These are phyloP conservation scores for Drosophila eugracilis DNA, from an alignment of 1,140 invertebrate genomes.

Conservation along the genomic window DNA sequence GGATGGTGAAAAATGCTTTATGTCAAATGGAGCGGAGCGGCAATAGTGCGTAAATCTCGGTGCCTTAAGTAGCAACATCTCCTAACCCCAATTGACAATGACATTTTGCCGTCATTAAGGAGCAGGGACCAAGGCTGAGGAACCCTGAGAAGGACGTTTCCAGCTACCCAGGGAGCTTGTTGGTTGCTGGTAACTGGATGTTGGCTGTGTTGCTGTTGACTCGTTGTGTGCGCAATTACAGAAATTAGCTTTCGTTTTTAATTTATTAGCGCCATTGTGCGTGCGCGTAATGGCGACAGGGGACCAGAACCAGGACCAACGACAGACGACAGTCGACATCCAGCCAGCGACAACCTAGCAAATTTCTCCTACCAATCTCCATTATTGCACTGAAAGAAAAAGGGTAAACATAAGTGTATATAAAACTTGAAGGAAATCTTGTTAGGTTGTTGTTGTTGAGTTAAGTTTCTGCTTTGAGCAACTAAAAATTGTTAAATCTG, in stretches of 20 bases:
- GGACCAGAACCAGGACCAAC: conserved; percentile 44
- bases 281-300: conserved; percentile 76
- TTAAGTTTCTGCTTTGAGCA: too few relatives aligned
- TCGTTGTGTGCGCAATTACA: conserved; percentile 75
- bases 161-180: conserved; percentile 7
- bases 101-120: conserved; percentile 74
- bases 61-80: conserved; percentile 63
- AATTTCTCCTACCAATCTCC: conserved; percentile 29
- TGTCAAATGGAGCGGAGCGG: conserved; percentile 54
- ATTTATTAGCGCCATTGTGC: conserved; percentile 81
- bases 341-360: conserved; percentile 24
- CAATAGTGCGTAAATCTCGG: conserved; percentile 80
- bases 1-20: conserved; percentile 26
- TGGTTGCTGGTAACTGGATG: conserved; percentile 25
- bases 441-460: too few relatives aligned
- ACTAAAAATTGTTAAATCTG: too few relatives aligned
- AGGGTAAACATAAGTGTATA: too few relatives aligned
- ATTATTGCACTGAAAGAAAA: conserved; percentile 8
- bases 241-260: conserved; percentile 83
- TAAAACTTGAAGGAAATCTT: too few relatives aligned
- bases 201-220: conserved; percentile 37
- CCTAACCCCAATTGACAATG: conserved; percentile 78
- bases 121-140: conserved; percentile 3
- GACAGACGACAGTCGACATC: conserved; percentile 17
- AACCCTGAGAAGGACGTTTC: conserved; percentile 4